Conservation (phyloP, 1,140 invertebrate species). For the Aporrectodea caliginosa region DNA sequence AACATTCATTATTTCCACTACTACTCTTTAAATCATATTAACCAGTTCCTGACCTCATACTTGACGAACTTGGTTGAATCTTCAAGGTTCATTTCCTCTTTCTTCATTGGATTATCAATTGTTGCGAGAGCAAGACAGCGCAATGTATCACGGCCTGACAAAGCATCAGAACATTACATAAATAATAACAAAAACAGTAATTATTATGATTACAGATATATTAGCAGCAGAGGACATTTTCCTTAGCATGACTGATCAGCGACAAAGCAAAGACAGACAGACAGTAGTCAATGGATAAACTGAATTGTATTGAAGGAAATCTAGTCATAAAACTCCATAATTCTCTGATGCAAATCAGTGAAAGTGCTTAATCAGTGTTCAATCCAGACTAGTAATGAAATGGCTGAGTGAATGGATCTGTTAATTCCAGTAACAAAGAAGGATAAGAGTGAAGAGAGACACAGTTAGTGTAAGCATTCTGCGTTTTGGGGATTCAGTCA, state of each 20-base stretch:
- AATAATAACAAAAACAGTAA: not conserved
- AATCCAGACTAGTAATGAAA: too few relatives aligned
- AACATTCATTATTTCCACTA: too few relatives aligned
- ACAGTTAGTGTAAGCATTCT: too few relatives aligned
- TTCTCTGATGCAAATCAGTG: too few relatives aligned
- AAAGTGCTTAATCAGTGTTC: too few relatives aligned
- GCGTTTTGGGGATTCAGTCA: too few relatives aligned
- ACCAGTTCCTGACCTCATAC: conserved; percentile 17
- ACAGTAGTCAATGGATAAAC: not conserved
- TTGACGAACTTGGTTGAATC: conserved; percentile 78
- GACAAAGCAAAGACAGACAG: too few relatives aligned
- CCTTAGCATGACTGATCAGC: not conserved
- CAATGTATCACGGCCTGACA: conserved; percentile 78
- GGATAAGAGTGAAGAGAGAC: too few relatives aligned
- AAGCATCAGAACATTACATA: not conserved
- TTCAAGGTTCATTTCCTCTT: conserved; percentile 87
- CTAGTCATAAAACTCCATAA: not conserved
- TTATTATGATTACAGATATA: not conserved
- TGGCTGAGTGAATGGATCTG: too few relatives aligned
- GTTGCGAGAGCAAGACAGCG: conserved; percentile 96
- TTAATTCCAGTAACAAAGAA: too few relatives aligned
- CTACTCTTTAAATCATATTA: too few relatives aligned
- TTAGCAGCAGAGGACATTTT: not conserved
- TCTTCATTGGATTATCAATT: conserved; percentile 80
- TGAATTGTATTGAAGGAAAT: not conserved